phyloP scores from a whole-genome alignment of 2,888 invertebrate species.

The Helicoverpa assulta region DNA sequence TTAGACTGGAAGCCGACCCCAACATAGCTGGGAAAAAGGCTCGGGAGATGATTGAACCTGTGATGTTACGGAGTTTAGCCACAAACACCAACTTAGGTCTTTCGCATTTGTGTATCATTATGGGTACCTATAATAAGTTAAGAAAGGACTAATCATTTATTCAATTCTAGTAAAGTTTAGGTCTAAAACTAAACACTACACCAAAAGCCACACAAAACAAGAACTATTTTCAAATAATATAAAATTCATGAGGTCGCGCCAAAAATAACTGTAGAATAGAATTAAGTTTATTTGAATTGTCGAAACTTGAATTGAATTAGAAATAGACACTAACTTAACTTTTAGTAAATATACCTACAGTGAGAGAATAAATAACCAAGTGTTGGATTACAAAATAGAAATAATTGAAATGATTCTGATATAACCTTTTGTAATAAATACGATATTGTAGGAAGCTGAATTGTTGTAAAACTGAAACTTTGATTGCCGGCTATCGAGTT shows the following conservation, averaged over 20 bases:
- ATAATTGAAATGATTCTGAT: not conserved
- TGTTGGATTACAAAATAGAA: not conserved
- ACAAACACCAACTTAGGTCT: too few relatives aligned
- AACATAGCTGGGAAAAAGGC: too few relatives aligned
- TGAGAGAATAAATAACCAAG: not conserved
- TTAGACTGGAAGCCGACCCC: too few relatives aligned
- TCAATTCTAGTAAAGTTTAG: too few relatives aligned
- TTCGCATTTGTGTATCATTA: too few relatives aligned
- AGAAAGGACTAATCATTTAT: too few relatives aligned
- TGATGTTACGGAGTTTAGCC: too few relatives aligned
- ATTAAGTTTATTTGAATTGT: not conserved
- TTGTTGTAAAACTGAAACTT: constrained; percentile 14
- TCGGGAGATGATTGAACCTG: too few relatives aligned
- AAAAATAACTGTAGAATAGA: not conserved
- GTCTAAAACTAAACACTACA: not conserved
- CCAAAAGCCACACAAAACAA: not conserved
- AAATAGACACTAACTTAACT: not conserved
- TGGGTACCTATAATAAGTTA: too few relatives aligned
- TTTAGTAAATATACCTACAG: not conserved
- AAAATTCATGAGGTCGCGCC: not conserved
- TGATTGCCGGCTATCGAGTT: constrained; percentile 12
- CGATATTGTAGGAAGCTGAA: not conserved
- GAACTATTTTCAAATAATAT: not conserved
- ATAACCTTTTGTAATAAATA: not conserved
- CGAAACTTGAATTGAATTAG: not conserved